Base-by-base conservation (phyloP, 2,113 vertebrate species). In the Sarotherodon lohbergeri region DNA sequence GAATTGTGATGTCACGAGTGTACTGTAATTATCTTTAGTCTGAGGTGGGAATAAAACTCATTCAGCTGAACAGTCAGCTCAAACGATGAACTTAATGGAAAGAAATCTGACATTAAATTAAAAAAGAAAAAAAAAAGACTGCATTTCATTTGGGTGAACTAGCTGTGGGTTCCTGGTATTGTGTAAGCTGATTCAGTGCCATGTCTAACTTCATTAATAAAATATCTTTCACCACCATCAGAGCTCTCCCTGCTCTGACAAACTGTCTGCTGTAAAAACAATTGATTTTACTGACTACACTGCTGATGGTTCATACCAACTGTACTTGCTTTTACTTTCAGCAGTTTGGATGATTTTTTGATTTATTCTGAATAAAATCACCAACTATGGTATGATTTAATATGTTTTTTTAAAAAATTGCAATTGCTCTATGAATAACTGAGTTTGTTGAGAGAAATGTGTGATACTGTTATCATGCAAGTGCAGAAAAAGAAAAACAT, bases 331-430 rank as follows among this genome's bases (percentile, higher is more conserved):
- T 76, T 83, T 27, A 61, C 36, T 17, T 54, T 81, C 13, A 86
- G 7, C 24, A 81, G 46, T 43, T 79, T 34, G 22, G 43, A 41
- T 14, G 12, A 2, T 48, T 78, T 32, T 78, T 29, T 32, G 27
- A 29, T 78, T 32, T 8, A 50, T 52, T 78, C 50, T 50, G 43
- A 50, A n/a, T 50, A 34, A 78, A 78, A 32, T 78, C 9, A 78
- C 16, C 27, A 50, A 78, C 6, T 50, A 50, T 32, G 43, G 16
- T 50, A 48, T 50, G 46, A 78, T 50, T 78, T 32, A 78, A 78
- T 50, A 32, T 0, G 9, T 36, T 36, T 3, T 63, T 27, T 1
- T 0, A 0, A 2, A 14, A 14, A n/a, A 66, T 39, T 66, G 61
- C 6, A 39, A 39, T 39, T 39, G 17, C 4, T 39, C 61, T 39